Conservation (phyloP, 2,888 invertebrate species). For the Drosophila mulleri region DNA sequence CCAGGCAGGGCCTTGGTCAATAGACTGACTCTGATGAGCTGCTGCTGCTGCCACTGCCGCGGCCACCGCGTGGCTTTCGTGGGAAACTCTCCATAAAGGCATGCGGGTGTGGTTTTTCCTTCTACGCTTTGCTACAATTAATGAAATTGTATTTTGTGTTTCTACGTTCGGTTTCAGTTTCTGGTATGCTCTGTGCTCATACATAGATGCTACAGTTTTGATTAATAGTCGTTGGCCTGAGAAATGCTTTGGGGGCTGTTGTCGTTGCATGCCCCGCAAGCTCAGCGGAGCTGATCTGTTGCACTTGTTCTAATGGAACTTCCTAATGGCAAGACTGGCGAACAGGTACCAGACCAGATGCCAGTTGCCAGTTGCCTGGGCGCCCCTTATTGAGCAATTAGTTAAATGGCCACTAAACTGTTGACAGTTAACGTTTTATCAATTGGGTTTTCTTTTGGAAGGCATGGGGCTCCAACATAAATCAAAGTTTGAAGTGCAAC, state of each 20-base stretch:
- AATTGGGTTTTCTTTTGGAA: constrained; percentile 13
- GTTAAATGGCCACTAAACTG: constrained; percentile 67
- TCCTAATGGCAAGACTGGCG: constrained; percentile 14
- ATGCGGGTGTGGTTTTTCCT: constrained; percentile 82
- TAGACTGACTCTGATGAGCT: constrained; percentile 27
- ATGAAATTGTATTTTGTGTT: constrained; percentile 75
- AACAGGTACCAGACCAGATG: constrained; percentile 21
- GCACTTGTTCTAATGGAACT: constrained; percentile 73
- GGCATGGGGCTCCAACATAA: constrained; percentile 37
- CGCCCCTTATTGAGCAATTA: constrained; percentile 74
- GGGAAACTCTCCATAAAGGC: constrained; percentile 82
- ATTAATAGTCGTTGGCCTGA: constrained; percentile 73
- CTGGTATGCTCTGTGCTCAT: constrained; percentile 6
- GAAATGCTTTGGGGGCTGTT: constrained; percentile 47
- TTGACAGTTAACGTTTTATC: constrained; percentile 70
- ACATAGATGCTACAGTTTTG: constrained; percentile 65
- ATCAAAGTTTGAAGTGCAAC: constrained; percentile 66
- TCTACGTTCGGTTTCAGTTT: background rate
- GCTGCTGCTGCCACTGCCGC: constrained; percentile 38
- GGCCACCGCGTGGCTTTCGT: constrained; percentile 60
- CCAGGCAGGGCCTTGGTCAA: constrained; percentile 50
- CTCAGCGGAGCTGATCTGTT: constrained; percentile 28
- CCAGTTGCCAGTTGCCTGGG: background rate
- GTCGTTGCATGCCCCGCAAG: constrained; percentile 54
- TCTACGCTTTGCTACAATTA: constrained; percentile 74